Evolutionary conservation across 2,888 invertebrate species (phyloP).

Genomic region (Yponomeuta cagnagella): DNA sequence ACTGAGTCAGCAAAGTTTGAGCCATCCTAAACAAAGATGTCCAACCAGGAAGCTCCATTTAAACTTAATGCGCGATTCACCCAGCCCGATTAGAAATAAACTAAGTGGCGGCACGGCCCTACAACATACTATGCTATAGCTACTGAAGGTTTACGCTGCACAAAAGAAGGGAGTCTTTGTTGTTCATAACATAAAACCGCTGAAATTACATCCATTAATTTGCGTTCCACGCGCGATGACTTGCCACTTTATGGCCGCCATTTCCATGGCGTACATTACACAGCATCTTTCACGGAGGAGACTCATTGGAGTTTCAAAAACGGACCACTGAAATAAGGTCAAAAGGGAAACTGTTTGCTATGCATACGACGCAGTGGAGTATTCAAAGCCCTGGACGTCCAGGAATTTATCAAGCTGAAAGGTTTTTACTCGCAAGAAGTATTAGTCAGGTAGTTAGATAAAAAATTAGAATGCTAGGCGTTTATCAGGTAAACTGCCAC

Average conservation of each 20-base stretch:
- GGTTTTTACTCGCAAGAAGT: not conserved
- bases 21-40: conserved; percentile 17
- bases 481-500: not conserved
- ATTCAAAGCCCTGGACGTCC: not conserved
- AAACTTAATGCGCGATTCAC: conserved; percentile 15
- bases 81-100: conserved; percentile 1
- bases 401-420: not conserved
- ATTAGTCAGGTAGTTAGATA: not conserved
- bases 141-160: not conserved
- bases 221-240: conserved; percentile 6
- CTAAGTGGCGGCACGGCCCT: not conserved
- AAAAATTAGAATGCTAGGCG: not conserved
- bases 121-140: not conserved
- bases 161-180: conserved; percentile 2
- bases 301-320: conserved; percentile 22
- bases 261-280: conserved; percentile 29
- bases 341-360: not conserved
- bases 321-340: conserved; percentile 2
- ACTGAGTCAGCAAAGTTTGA: not conserved
- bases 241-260: conserved; percentile 16
- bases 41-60: conserved; percentile 22
- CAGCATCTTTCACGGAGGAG: conserved; percentile 27
- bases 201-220: conserved; percentile 13
- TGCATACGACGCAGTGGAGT: conserved; percentile 13
- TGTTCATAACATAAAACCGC: conserved; percentile 2